A percentile compares a stretch with the other conserved stretches of the same genome.
Conservation (phyloP, 2,888 invertebrate genomes). For the Dolichopus griseipennis region DNA sequence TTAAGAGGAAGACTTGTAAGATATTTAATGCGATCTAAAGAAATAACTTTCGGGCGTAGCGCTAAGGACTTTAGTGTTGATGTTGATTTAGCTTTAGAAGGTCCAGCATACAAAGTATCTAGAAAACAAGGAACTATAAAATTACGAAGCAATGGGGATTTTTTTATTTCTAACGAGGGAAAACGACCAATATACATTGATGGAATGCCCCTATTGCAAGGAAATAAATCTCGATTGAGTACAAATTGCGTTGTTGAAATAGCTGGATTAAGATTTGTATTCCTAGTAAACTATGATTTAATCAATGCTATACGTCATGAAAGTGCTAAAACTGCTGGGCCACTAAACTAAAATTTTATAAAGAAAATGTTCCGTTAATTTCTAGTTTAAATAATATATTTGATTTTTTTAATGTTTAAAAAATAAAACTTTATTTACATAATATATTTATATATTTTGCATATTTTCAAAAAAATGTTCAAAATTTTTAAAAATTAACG, state of each 20-base stretch:
- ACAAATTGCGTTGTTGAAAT: slow-evolving; percentile 96
- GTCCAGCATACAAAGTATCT: slow-evolving; percentile 89
- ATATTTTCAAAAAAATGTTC: not conserved
- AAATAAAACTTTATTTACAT: not conserved
- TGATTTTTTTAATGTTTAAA: not conserved
- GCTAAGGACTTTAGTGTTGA: slow-evolving; percentile 85
- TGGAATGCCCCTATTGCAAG: slow-evolving; percentile 78
- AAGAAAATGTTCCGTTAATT: too few species aligned
- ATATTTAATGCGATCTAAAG: slow-evolving; percentile 88
- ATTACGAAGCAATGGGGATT: slow-evolving; percentile 86
- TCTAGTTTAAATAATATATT: too few species aligned
- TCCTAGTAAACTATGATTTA: slow-evolving; percentile 85
- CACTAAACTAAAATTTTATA: slow-evolving; percentile 31
- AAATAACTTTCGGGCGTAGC: slow-evolving; percentile 87
- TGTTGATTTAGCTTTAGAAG: slow-evolving; percentile 87
- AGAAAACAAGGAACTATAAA: slow-evolving; percentile 85
- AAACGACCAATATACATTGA: slow-evolving; percentile 91
- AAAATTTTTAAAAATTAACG: not conserved
- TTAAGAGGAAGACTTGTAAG: slow-evolving; percentile 83
- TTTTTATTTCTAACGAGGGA: slow-evolving; percentile 90
- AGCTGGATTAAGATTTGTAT: slow-evolving; percentile 83
- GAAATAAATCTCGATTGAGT: slow-evolving; percentile 80
- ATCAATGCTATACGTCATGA: slow-evolving; percentile 84
- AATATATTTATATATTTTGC: not conserved
- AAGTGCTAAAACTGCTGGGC: slow-evolving; percentile 67